Conservation (phyloP, 2,888 invertebrate genomes). For the Microplitis deprimator region DNA sequence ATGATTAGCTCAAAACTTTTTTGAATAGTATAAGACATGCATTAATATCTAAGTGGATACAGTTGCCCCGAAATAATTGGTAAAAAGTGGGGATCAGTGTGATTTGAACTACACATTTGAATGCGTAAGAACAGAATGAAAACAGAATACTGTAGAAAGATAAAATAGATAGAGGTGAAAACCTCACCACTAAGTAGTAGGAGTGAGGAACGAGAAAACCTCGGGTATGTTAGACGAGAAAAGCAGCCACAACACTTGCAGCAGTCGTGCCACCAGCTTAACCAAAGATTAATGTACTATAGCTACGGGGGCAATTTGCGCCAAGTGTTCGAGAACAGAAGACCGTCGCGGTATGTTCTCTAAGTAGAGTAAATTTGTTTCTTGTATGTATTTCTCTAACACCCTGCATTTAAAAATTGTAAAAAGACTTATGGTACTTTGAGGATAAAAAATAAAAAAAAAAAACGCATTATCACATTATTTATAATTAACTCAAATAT, state of each 20-base stretch:
- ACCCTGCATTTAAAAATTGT: slow-evolving; percentile 26
- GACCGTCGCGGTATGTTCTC: slow-evolving; percentile 28
- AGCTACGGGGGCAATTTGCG: slow-evolving; percentile 71
- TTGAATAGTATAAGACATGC: slow-evolving; percentile 63
- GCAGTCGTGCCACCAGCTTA: slow-evolving; percentile 63
- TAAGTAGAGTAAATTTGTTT: slow-evolving; percentile 62
- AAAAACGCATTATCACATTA: too few relatives aligned
- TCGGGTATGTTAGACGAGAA: slow-evolving; percentile 66
- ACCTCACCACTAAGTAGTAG: slow-evolving; percentile 36
- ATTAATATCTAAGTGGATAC: slow-evolving; percentile 54
- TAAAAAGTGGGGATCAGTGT: slow-evolving; percentile 29
- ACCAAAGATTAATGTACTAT: slow-evolving; percentile 72
- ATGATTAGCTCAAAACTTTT: too few relatives aligned
- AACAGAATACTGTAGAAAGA: slow-evolving; percentile 18
- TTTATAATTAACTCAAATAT: too few relatives aligned
- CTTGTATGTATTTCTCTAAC: slow-evolving; percentile 43
- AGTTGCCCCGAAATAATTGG: neutral
- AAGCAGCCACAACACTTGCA: slow-evolving; percentile 69
- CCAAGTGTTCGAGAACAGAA: slow-evolving; percentile 65
- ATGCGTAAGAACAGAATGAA: slow-evolving; percentile 47
- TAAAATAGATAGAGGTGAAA: slow-evolving; percentile 40
- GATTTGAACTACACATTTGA: slow-evolving; percentile 34
- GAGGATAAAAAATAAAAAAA: too few relatives aligned
- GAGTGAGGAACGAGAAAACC: slow-evolving; percentile 56
- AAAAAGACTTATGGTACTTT: too few relatives aligned